Evolutionary conservation across 2,797 vertebrate species (phyloP).

Genomic region (Echiichthys vipera): DNA sequence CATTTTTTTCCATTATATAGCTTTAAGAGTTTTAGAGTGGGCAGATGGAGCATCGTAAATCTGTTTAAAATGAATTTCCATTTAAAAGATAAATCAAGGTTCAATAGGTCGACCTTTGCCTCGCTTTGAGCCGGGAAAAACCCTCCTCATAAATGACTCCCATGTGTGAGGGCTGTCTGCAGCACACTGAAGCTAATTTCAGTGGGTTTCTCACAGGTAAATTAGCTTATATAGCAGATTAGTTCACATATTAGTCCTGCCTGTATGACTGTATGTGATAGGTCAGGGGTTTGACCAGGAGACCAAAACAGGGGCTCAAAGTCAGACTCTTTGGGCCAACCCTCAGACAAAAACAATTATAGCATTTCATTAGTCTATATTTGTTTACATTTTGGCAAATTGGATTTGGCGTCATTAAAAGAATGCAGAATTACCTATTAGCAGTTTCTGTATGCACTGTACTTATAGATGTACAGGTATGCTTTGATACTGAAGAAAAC

Average conservation of each 20-base stretch:
- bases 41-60: conserved; percentile 3
- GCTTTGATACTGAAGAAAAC: background rate
- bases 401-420: background rate
- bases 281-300: background rate
- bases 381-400: background rate
- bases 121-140: background rate
- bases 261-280: background rate
- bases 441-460: background rate
- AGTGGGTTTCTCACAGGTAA: background rate
- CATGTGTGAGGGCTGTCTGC: conserved; percentile 6
- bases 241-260: background rate
- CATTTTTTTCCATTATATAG: background rate
- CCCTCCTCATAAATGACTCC: background rate
- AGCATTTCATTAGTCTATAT: background rate
- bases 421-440: background rate
- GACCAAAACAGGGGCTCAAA: background rate
- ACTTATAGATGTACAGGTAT: background rate
- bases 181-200: background rate
- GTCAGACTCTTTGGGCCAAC: background rate
- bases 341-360: background rate
- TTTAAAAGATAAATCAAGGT: conserved; percentile 26
- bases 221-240: background rate
- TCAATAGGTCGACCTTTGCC: conserved; percentile 4
- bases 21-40: background rate
- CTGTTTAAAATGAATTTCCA: conserved; percentile 22